Base-by-base conservation (phyloP, 2,888 invertebrate genomes). In the Tachina lurida region DNA sequence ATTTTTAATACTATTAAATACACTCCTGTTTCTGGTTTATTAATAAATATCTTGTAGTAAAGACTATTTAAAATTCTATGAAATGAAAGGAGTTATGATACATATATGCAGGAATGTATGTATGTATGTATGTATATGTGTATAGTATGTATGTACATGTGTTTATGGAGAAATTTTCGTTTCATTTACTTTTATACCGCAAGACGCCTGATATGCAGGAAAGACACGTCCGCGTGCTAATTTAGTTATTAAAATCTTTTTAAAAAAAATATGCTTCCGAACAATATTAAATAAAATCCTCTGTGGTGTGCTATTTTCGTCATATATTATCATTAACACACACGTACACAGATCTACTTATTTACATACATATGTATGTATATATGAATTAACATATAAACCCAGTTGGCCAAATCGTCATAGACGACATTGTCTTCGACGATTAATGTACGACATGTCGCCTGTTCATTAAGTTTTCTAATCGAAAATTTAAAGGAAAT, bases 201-300 rank as follows among this genome's bases (percentile, higher is more conserved):
- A 45, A 71, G 41, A 56, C 41, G 12, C 31, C 31, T 10, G n/a
- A 52, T 39, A 54, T 62, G n/a, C 47, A 43, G 39, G 41, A 52
- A 71, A 73, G 68, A 41, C 81, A 83, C 71, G 83, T 83, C 45
- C 65, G 56, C 58, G 43, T 58, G 15, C 71, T 86, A 86, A 86
- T 86, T 86, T 83, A 86, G 76, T 86, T 86, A 83, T 86, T 73
- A 75, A 68, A 70, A 52, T 84, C 70, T 84, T 84, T 78, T 65
- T 45, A 41, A 63, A 79, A 56, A 63, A 79, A 74, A 43, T 54
- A n/a, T 70, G 58, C 60, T 80, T 84, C 71, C 71, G 52, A 60
- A 76, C n/a, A 52, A 76, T 79, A 60, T 79, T 78, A 75, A 75
- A 43, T 79, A 22, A 73, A 79, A 63, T 62, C 19, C 10, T 47